phyloP scores from a whole-genome alignment of 2,113 vertebrate species.

The Scartelaos histophorus region DNA sequence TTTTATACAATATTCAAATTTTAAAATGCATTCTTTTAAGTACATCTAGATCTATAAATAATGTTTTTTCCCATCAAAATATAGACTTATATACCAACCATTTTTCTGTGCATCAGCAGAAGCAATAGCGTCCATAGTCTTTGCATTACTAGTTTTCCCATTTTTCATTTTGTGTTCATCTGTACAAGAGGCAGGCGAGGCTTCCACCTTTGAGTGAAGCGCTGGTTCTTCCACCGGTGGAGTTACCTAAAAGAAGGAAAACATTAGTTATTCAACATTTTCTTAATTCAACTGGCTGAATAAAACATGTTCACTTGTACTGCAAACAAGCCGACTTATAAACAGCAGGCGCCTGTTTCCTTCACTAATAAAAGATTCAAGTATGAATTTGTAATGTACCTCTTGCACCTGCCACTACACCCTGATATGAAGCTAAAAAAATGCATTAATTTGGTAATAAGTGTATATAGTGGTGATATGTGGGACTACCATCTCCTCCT shows the following conservation, averaged over 20 bases:
- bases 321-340: slow-evolving; percentile 52
- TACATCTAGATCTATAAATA: not conserved
- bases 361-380: slow-evolving; percentile 65
- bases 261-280: slow-evolving; percentile 36
- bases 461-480: slow-evolving; percentile 65
- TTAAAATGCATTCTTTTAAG: no score
- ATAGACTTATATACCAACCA: slow-evolving; percentile 53
- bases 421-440: slow-evolving; percentile 37
- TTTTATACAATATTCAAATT: no score
- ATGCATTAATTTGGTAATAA: slow-evolving; percentile 65
- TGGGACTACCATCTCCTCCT: slow-evolving; percentile 65
- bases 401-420: slow-evolving; percentile 54
- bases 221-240: slow-evolving; percentile 43
- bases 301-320: slow-evolving; percentile 62
- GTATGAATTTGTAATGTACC: slow-evolving; percentile 49
- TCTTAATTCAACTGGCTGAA: slow-evolving; percentile 55
- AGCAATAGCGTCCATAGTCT: slow-evolving; percentile 31
- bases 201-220: slow-evolving; percentile 44
- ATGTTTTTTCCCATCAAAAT: not conserved
- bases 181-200: slow-evolving; percentile 27
- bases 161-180: slow-evolving; percentile 52
- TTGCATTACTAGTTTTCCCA: slow-evolving; percentile 28
- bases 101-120: slow-evolving; percentile 48
- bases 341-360: slow-evolving; percentile 41
- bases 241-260: slow-evolving; percentile 50